A percentile compares a stretch with the other conserved stretches of the same genome.
Conservation (phyloP, 2,113 vertebrate species). For the Cnemophilus loriae region DNA sequence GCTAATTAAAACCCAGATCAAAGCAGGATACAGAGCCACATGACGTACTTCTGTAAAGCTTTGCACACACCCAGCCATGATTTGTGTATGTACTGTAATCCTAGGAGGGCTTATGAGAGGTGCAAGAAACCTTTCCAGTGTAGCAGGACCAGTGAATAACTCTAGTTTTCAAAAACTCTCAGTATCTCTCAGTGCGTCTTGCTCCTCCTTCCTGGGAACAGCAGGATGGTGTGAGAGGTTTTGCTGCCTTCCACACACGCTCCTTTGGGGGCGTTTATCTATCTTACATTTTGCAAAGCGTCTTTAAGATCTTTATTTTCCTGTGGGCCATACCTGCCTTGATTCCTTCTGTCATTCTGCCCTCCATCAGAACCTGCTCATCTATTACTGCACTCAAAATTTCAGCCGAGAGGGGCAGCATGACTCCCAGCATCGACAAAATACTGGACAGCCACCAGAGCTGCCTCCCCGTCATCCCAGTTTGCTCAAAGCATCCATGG, state of each 20-base stretch:
- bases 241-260: background rate
- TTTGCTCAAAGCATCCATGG: background rate
- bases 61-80: background rate
- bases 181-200: background rate
- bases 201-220: background rate
- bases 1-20: conserved; percentile 46
- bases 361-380: background rate
- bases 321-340: background rate
- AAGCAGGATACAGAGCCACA: conserved; percentile 25
- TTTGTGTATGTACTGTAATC: background rate
- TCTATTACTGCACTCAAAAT: background rate
- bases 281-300: background rate
- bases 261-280: background rate
- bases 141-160: background rate
- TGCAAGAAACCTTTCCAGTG: background rate
- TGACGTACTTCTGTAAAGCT: background rate
- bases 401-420: background rate
- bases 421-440: background rate
- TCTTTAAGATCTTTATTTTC: background rate
- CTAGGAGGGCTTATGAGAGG: background rate
- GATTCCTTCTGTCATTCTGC: background rate
- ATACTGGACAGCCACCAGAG: background rate
- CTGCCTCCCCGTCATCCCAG: background rate
- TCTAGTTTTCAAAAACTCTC: background rate
- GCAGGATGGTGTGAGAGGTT: background rate